These are phyloP conservation scores for Herpetotheres cachinnans DNA, from an alignment of 2,113 vertebrate genomes.

Conservation along the genomic window DNA sequence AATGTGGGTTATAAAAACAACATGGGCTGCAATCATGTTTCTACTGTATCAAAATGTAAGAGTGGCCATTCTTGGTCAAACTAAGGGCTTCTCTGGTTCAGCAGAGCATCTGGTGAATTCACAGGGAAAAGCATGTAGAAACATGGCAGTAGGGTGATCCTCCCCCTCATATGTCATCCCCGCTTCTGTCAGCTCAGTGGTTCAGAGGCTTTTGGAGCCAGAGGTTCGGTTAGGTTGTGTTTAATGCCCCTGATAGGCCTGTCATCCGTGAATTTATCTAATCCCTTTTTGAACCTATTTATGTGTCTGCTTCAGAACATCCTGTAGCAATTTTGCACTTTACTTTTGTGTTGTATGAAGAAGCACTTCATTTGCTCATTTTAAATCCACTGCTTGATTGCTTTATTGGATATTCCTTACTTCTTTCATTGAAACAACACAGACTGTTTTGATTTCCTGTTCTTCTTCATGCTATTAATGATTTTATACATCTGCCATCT, in stretches of 20 bases:
- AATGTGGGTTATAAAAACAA: background rate
- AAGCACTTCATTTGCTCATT: background rate
- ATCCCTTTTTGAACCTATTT: conserved; percentile 18
- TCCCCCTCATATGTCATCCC: background rate
- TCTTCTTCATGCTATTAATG: background rate
- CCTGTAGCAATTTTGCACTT: background rate
- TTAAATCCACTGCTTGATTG: background rate
- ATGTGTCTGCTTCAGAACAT: background rate
- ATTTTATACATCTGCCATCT: background rate
- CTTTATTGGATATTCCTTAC: background rate
- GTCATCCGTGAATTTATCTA: conserved; percentile 7
- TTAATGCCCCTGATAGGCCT: conserved; percentile 7
- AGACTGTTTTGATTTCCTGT: background rate
- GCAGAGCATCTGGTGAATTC: background rate
- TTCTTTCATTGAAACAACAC: background rate
- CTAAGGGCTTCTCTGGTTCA: background rate
- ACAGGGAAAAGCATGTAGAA: background rate
- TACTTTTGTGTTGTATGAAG: background rate
- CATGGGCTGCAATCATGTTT: background rate
- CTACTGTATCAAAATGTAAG: background rate
- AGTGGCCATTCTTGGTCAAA: background rate
- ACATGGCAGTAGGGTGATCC: background rate
- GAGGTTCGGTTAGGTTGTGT: conserved; percentile 6
- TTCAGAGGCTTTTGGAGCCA: background rate
- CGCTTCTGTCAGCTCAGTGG: background rate